These are phyloP conservation scores for Centropristis striata DNA, from an alignment of 2,113 vertebrate species.

Conservation along the genomic window DNA sequence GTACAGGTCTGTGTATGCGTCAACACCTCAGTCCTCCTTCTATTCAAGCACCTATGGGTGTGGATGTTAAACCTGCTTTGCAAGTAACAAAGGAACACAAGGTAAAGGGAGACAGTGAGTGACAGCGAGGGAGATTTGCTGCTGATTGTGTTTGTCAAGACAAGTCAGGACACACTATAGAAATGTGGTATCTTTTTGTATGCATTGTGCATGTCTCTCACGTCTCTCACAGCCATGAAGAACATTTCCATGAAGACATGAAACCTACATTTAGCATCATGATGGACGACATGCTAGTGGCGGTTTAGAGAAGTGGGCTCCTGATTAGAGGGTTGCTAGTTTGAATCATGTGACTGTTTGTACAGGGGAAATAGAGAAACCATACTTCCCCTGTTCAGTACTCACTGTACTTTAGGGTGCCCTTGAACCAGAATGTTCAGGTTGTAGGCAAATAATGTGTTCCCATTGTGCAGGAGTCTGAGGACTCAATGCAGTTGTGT, in stretches of 20 bases:
- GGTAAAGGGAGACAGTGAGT: conserved; percentile 5
- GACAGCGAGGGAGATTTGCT: conserved; percentile 27
- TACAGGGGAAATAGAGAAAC: conserved; percentile 13
- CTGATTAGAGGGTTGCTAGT: not conserved
- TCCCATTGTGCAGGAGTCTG: conserved; percentile 16
- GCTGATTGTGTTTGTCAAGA: conserved; percentile 47
- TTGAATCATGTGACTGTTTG: conserved; percentile 32
- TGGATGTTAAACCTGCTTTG: conserved; percentile 57
- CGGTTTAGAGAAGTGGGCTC: conserved; percentile 26
- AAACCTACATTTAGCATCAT: conserved; percentile 6
- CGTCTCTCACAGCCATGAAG: conserved; percentile 15
- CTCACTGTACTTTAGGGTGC: not conserved
- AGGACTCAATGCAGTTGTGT: not conserved
- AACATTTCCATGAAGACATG: not conserved
- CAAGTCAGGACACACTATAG: conserved; percentile 56
- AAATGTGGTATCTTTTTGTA: not conserved
- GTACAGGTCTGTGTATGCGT: conserved; percentile 10
- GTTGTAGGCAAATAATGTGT: conserved; percentile 2
- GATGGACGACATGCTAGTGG: not conserved
- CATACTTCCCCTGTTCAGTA: conserved; percentile 18
- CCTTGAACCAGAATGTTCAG: not conserved
- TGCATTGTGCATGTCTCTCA: not conserved
- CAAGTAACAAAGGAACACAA: conserved; percentile 49
- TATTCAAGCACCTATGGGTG: conserved; percentile 51
- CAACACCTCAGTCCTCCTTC: conserved; percentile 38